A percentile compares a stretch with the other conserved stretches of the same genome.
Conservation (phyloP, 2,888 invertebrate genomes). For the Pammene fasciana region DNA sequence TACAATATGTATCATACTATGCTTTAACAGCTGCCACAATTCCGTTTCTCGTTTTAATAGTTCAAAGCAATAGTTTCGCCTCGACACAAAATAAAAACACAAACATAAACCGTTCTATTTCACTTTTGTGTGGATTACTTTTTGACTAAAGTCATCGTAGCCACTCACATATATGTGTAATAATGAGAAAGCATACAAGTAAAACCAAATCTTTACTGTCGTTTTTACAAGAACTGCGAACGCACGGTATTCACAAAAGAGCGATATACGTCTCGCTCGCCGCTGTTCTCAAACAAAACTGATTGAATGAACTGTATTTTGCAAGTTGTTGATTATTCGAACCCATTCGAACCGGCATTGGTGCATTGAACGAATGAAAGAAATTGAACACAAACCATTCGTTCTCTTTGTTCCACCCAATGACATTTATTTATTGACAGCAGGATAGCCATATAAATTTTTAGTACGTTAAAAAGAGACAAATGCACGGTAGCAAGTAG, state of each 20-base stretch:
- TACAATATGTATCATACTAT: constrained; percentile 79
- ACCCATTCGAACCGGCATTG: too few species aligned
- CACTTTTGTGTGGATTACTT: constrained; percentile 23
- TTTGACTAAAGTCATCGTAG: constrained; percentile 19
- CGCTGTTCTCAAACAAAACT: constrained; percentile 56
- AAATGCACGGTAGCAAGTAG: constrained; percentile 5
- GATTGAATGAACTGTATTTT: constrained; percentile 41
- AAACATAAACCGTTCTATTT: constrained; percentile 61
- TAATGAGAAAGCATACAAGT: constrained; percentile 42
- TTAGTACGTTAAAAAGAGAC: not conserved
- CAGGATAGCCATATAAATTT: constrained; percentile 4
- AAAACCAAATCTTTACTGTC: constrained; percentile 43
- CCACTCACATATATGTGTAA: constrained; percentile 34
- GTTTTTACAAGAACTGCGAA: constrained; percentile 66
- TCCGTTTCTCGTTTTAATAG: constrained; percentile 54
- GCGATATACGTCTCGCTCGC: constrained; percentile 76
- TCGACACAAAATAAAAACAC: constrained; percentile 70
- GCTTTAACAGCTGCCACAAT: constrained; percentile 72
- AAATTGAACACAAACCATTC: constrained; percentile 24
- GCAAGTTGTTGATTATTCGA: constrained; percentile 26
- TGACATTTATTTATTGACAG: constrained; percentile 26
- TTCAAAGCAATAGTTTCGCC: constrained; percentile 56
- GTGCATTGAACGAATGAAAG: constrained; percentile 27
- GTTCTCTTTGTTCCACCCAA: constrained; percentile 29
- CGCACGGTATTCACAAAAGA: constrained; percentile 75